A percentile compares a stretch with the other conserved stretches of the same genome.
Evolutionary conservation across 2,113 vertebrate genomes (phyloP).

Genomic region (Todiramphus chloris): DNA sequence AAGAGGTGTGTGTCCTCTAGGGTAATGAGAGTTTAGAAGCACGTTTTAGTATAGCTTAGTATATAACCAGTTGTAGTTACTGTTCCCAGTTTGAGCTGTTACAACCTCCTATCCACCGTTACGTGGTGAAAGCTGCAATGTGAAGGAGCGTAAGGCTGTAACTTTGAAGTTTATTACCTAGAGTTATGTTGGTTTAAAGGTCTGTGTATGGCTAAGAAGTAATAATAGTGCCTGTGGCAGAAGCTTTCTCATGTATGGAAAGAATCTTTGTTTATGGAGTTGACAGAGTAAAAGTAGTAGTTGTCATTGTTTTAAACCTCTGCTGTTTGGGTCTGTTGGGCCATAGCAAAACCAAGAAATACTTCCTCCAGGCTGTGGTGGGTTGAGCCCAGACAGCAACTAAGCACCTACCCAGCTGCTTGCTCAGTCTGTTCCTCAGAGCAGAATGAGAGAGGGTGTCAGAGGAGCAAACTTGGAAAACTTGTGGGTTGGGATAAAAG

Average conservation of each 20-base stretch:
- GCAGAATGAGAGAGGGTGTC: background rate
- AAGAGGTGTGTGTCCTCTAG: background rate
- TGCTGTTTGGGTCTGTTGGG: background rate
- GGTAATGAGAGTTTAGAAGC: background rate
- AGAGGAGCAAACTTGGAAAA: background rate
- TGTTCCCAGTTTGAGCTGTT: background rate
- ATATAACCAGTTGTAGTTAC: background rate
- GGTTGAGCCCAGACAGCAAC: background rate
- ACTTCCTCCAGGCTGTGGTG: background rate
- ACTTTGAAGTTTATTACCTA: background rate
- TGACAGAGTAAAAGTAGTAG: background rate
- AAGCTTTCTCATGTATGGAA: background rate
- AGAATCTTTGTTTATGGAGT: background rate
- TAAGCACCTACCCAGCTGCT: background rate
- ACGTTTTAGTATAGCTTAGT: background rate
- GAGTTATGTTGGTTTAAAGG: background rate
- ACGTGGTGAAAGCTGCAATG: fast-evolving
- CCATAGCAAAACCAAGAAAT: background rate
- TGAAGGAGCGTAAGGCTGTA: background rate
- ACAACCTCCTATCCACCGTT: background rate
- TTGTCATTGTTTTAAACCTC: background rate
- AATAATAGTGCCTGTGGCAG: background rate
- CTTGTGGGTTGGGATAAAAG: background rate
- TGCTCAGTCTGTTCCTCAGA: background rate
- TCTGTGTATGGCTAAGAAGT: background rate